Evolutionary conservation across 1,140 invertebrate genomes (phyloP), one percentile per base, ranked within the genome.

Genomic region (Aphelenchoides fujianensis): DNA sequence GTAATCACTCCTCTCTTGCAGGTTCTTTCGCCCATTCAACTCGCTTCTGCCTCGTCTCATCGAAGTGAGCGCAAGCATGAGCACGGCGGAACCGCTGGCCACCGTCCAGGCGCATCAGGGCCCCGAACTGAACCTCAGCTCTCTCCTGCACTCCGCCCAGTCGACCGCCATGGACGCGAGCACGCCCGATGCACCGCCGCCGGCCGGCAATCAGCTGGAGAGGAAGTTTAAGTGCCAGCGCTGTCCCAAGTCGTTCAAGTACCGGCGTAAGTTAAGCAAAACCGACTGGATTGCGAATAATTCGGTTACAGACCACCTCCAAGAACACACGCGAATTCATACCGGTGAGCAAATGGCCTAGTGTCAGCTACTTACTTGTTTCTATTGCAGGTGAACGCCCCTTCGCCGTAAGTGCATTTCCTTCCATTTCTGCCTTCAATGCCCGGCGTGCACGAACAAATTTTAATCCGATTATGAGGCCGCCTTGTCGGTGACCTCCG

Each of bases 161-260:
- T 5, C 5, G 23, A 55, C 5, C 5, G 19, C 7, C 27, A 19
- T 16, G 3, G 62, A 52, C 5, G 5, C 5, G 23, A 55, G 5
- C 3, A 53, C 57, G 16, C 16, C 16, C 57, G 27, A 7, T 55
- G 67, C 34, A 16, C n/a, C 27, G 30, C 7, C 67, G n/a, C 12
- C 16, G 1, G 12, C 30, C 66, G 53, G 64, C n/a, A n/a, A n/a
- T n/a, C 67, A 69, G 7, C 16, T 30, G 27, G 78, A 77, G 64
- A 89, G 96, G 73, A 97, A 98, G 87, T 98, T 96, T 88, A 97
- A 98, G 86, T 99, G 96, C 86, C 91, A 91, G 66, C 91, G 97
- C 85, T 99, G 97, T 86, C 93, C 94, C 75, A 98, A 98, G 86
- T 95, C 95, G 19, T 98, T 98, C 88, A 98, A 98, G 87, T 98